phyloP scores from a whole-genome alignment of 2,797 vertebrate species.

The Pyrocephalus nanus region DNA sequence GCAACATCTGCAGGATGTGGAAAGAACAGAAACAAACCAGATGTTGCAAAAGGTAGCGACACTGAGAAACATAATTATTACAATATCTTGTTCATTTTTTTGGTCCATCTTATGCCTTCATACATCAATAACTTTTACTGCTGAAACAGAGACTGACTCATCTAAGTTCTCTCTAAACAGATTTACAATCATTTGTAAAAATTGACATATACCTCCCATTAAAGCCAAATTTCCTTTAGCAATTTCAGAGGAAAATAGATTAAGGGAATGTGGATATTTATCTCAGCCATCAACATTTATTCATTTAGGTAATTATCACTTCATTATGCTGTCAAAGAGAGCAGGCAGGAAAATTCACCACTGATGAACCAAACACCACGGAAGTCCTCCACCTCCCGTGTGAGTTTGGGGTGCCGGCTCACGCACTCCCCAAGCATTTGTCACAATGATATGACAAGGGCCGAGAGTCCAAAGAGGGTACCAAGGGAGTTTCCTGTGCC shows the following conservation, averaged over 20 bases:
- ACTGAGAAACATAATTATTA: slow-evolving; percentile 75
- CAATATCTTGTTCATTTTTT: slow-evolving; percentile 42
- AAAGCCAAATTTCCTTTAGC: slow-evolving; percentile 81
- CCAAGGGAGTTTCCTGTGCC: neutral
- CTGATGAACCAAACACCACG: slow-evolving; percentile 44
- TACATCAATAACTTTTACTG: slow-evolving; percentile 70
- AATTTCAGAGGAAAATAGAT: slow-evolving; percentile 78
- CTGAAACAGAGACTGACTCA: slow-evolving; percentile 53
- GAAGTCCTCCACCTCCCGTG: slow-evolving; percentile 40
- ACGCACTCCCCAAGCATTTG: slow-evolving; percentile 37
- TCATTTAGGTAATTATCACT: slow-evolving; percentile 83
- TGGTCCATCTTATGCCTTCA: slow-evolving; percentile 66
- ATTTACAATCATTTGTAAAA: slow-evolving; percentile 75
- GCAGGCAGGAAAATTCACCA: slow-evolving; percentile 43
- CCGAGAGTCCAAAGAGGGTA: slow-evolving; percentile 31
- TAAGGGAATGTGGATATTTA: slow-evolving; percentile 77
- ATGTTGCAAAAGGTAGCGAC: slow-evolving; percentile 80
- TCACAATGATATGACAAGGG: slow-evolving; percentile 58
- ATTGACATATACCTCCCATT: slow-evolving; percentile 74
- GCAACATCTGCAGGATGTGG: slow-evolving; percentile 82
- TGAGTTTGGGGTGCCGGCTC: slow-evolving; percentile 40
- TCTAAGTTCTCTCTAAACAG: slow-evolving; percentile 66
- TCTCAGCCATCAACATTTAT: slow-evolving; percentile 80
- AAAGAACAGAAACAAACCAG: slow-evolving; percentile 79
- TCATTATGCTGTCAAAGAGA: slow-evolving; percentile 76